A percentile compares a stretch with the other conserved stretches of the same genome.
phyloP scores from a whole-genome alignment of 2,888 invertebrate species.

The Agelastica alni region DNA sequence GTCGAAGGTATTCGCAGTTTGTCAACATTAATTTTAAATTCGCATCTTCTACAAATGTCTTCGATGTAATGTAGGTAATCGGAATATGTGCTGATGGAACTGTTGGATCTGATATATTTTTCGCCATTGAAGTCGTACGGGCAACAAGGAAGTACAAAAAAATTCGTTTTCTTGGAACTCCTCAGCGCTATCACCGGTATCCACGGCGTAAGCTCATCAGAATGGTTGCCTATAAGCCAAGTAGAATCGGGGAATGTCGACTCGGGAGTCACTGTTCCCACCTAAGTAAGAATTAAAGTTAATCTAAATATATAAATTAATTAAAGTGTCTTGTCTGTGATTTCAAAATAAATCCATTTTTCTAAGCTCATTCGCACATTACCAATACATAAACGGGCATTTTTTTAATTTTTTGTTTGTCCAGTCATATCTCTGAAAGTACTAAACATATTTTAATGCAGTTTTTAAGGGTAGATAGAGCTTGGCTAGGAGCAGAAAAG shows the following conservation, averaged over 20 bases:
- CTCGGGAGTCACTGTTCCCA: conserved; percentile 65
- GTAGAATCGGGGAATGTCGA: conserved; percentile 73
- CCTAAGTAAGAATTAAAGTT: conserved; percentile 57
- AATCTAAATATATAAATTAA: conserved; percentile 10
- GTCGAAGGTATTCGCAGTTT: conserved; percentile 95
- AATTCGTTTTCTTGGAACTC: conserved; percentile 74
- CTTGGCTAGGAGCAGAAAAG: too few species aligned
- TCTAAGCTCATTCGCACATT: too few species aligned
- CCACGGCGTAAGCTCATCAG: conserved; percentile 99
- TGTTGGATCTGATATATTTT: conserved; percentile 77
- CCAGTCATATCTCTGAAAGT: too few species aligned
- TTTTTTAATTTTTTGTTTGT: too few species aligned
- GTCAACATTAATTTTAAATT: conserved; percentile 76
- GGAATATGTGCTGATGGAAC: conserved; percentile 75
- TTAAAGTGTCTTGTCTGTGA: too few species aligned
- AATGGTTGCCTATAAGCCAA: conserved; percentile 98
- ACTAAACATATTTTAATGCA: too few species aligned
- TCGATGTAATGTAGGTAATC: conserved; percentile 73
- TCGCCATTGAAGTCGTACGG: conserved; percentile 85
- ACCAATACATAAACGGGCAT: too few species aligned
- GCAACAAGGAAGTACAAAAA: conserved; percentile 95
- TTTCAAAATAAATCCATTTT: too few species aligned
- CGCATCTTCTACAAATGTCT: conserved; percentile 67
- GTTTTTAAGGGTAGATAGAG: too few species aligned
- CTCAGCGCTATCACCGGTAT: conserved; percentile 88